These are phyloP conservation scores for Ommatoiulus sabulosus DNA, from an alignment of 2,888 invertebrate species.

Conservation along the genomic window DNA sequence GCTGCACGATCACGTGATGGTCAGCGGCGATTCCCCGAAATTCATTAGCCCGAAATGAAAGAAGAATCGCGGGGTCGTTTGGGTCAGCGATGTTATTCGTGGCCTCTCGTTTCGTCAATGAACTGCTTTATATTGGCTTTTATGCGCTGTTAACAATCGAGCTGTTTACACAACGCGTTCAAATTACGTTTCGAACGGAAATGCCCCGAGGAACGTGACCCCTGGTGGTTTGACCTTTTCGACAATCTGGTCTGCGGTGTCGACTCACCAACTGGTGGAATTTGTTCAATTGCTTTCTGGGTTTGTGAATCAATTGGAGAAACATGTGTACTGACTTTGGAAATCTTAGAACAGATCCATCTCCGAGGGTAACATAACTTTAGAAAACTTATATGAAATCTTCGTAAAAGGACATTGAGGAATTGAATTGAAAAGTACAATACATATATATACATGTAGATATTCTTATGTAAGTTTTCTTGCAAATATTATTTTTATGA, in stretches of 20 bases:
- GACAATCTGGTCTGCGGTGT: not conserved
- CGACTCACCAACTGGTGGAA: not conserved
- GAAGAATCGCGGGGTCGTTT: not conserved
- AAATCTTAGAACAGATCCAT: no score
- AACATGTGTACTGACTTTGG: no score
- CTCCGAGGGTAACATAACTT: no score
- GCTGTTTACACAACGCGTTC: not conserved
- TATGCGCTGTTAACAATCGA: conserved; percentile 10
- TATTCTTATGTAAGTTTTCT: no score
- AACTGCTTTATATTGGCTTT: conserved; percentile 22
- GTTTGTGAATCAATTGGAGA: no score
- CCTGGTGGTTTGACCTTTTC: not conserved
- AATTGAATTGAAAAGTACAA: no score
- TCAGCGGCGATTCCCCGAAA: not conserved
- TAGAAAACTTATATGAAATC: no score
- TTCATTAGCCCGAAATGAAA: conserved; percentile 36
- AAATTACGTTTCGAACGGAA: not conserved
- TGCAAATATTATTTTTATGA: no score
- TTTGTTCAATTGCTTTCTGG: no score
- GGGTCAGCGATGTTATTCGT: not conserved
- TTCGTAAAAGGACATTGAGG: no score
- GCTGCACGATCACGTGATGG: conserved; percentile 30
- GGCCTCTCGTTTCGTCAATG: not conserved
- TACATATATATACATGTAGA: no score
- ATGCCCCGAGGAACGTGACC: not conserved